Evolutionary conservation across 1,140 invertebrate species (phyloP).

Genomic region (Euura lappo): DNA sequence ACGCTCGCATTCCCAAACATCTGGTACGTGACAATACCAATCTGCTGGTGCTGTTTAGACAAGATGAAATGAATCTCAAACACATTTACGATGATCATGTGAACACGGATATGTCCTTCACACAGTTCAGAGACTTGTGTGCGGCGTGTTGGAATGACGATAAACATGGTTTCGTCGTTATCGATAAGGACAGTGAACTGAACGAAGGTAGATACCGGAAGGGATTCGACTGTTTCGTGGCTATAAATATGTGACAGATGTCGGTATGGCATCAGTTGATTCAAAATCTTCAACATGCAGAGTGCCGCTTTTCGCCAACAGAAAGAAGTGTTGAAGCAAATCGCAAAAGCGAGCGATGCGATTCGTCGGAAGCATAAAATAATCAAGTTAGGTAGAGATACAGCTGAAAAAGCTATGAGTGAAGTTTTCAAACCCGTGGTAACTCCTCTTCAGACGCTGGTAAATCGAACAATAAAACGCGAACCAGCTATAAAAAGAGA

Average conservation of each 20-base stretch:
- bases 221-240: too few species aligned
- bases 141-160: too few species aligned
- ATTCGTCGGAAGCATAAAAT: constrained; percentile 28
- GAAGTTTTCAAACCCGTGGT: constrained; percentile 1
- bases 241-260: too few species aligned
- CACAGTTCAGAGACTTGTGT: constrained; percentile 11
- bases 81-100: background rate
- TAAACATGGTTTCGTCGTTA: too few species aligned
- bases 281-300: too few species aligned
- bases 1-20: too few species aligned
- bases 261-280: too few species aligned
- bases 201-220: too few species aligned
- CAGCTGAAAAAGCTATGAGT: constrained; percentile 14
- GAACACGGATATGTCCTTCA: background rate
- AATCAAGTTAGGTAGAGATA: constrained; percentile 19
- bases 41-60: too few species aligned
- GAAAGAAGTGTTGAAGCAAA: constrained; percentile 19
- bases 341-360: constrained; percentile 26
- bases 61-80: constrained; percentile 16
- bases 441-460: constrained; percentile 17
- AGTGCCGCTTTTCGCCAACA: background rate
- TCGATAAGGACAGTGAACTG: too few species aligned
- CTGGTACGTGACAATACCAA: too few species aligned
- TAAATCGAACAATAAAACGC: constrained; percentile 11
- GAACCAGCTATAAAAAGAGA: constrained; percentile 9